Base-by-base conservation (phyloP, 2,888 invertebrate genomes). In the Hanleya hanleyi region DNA sequence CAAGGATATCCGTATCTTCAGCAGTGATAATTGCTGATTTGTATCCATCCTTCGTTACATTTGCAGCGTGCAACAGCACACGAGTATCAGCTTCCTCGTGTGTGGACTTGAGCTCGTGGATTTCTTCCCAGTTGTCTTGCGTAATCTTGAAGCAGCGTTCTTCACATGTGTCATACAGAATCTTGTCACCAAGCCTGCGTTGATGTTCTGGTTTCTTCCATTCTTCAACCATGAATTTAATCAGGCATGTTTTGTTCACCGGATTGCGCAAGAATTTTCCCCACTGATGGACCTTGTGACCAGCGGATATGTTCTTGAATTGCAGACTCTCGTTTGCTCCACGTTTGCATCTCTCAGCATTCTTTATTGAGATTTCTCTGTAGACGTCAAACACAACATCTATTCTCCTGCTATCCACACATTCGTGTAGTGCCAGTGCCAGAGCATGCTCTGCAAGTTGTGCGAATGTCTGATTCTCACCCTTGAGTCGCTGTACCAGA, bases 61-160 rank as follows among this genome's bases (percentile, higher is more conserved):
- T 74, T 18, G 38, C 38, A 7, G 77, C 75, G 71, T 80, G 75
- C 6, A 80, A 64, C 15, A 79, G 71, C 15, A 80, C 15, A 15
- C 77, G 64, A 4, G 51, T 57, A 70, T 80, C 79, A 22, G 77
- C 79, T 69, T 79, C 79, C 62, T 80, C 79, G 18, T 79, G 57
- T 22, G 22, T 7, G 22, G 15, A 57, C 29, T 57, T 9, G 12
- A 41, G 47, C 47, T 41, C 47, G n/a, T 12, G 12, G 47, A 41
- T 41, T 41, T 41, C 47, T 41, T 41, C 47, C 47, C 12, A 41
- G 12, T 41, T 12, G 47, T n/a, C 47, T n/a, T 41, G 26, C n/a
- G 47, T 41, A n/a, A 12, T 41, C 47, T 12, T 41, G n/a, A 41
- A 41, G 47, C 47, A 41, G 12, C 12, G n/a, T 15, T 41, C 47